Evolutionary conservation across 2,113 vertebrate species (phyloP).

Genomic region (Columbina picui): DNA sequence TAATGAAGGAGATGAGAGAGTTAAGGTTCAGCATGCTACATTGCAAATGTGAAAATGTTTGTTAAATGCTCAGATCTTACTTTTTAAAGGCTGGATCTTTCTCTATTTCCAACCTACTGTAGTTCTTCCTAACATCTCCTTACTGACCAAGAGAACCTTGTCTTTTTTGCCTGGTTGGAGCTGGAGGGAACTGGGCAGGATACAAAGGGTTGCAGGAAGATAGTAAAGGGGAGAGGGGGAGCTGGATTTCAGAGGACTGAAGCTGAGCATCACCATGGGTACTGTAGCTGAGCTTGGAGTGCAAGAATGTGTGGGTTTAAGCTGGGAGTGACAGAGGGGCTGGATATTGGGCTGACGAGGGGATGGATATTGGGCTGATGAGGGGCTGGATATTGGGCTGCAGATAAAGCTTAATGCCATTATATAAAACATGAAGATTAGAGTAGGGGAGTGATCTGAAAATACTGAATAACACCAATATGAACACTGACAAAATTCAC

Average conservation of each 20-base stretch:
- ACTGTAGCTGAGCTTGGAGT: background rate
- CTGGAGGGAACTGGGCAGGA: background rate
- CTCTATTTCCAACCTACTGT: background rate
- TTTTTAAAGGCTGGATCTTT: background rate
- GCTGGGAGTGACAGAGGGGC: background rate
- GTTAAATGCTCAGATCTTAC: background rate
- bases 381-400: background rate
- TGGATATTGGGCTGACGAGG: accelerated
- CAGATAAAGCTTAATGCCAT: background rate
- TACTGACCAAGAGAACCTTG: background rate
- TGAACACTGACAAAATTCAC: background rate
- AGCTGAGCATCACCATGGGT: background rate
- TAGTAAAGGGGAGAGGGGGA: background rate
- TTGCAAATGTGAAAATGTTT: background rate
- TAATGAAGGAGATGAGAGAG: conserved; percentile 30
- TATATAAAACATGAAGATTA: background rate
- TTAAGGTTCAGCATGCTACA: background rate
- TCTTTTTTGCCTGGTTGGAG: background rate
- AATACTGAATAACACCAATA: background rate
- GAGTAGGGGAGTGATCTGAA: background rate
- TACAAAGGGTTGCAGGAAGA: background rate
- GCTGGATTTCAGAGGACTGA: background rate
- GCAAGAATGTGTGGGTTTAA: background rate
- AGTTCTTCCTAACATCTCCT: background rate
- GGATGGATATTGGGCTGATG: background rate